Evolutionary conservation across 2,113 vertebrate genomes (phyloP), one percentile per base, ranked within the genome.

Genomic region (Trichomycterus rosablanca): DNA sequence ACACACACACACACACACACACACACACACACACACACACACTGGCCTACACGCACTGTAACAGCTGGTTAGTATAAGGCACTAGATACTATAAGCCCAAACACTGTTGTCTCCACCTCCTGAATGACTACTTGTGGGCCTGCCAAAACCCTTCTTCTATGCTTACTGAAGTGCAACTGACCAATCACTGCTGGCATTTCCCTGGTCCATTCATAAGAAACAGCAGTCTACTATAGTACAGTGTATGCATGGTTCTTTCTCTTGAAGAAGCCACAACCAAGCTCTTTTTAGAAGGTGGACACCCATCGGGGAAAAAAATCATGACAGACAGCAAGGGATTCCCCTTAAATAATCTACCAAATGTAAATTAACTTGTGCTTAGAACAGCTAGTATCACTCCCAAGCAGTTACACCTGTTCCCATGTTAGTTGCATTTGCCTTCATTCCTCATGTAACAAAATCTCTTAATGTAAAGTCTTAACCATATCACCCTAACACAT

Each of bases 131-230:
- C 60, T 59, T 55, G 62, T 53, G 53, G 67, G 67, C 46, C 30
- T 30, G 66, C 34, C 59, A 68, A 52, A 53, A 45, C 26, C 48
- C 18, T 18, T 62, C 51, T 67, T 55, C 53, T 67, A 30, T 72
- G 59, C 62, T 75, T 73, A 54, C 55, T 67, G 58, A 39, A 62
- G 51, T 59, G 49, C 50, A 56, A 50, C 75, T 63, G 66, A 74
- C 84, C 87, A 86, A 87, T 86, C 81, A 64, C 63, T 54, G 34
- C 48, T 15, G 32, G 57, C 40, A 26, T 68, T 67, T 60, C 59
- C 67, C 58, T 30, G 39, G 68, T 78, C 79, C 83, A 89, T 89
- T 89, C 87, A 89, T 84, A 83, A 42, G 44, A 86, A 74, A 74
- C 64, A 57, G 67, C 73, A 60, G 58, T 37, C 49, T 34, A 10